Conservation (phyloP, 2,888 invertebrate genomes). For the Ectobius pallidus region DNA sequence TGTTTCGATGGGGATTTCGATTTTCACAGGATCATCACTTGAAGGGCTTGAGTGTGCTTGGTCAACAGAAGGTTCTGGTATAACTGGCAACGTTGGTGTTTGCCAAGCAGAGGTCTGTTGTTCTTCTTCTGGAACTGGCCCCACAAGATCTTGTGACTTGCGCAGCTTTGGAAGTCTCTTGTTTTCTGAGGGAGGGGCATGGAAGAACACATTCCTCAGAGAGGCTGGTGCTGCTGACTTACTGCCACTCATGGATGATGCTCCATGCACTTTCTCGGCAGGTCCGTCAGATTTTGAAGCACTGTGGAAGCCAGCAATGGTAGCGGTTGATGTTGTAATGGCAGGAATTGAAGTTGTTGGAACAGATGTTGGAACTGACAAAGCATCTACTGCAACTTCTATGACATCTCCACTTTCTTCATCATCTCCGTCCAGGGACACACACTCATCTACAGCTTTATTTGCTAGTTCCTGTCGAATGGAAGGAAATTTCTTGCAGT, state of each 20-base stretch:
- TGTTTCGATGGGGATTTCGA: conserved; percentile 23
- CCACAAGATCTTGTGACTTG: conserved; percentile 19
- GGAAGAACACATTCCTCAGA: conserved; percentile 60
- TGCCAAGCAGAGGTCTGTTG: conserved; percentile 26
- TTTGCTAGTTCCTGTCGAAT: conserved; percentile 1
- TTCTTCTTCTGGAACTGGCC: conserved; percentile 19
- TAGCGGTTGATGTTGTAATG: background rate
- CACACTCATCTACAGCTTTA: conserved; percentile 9
- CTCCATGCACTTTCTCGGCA: conserved; percentile 9
- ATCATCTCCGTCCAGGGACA: conserved; percentile 6
- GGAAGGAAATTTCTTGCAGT: background rate
- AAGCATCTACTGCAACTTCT: background rate
- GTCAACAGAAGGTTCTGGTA: conserved; percentile 39
- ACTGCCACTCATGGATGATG: background rate
- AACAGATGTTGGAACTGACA: background rate
- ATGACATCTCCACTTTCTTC: background rate
- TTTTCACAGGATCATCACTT: conserved; percentile 18
- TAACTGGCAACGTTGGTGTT: conserved; percentile 38
- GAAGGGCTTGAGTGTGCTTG: conserved; percentile 4
- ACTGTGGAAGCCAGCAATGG: conserved; percentile 4
- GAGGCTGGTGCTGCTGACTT: conserved; percentile 56
- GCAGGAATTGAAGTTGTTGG: background rate
- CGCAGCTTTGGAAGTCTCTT: conserved; percentile 37
- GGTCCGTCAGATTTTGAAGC: background rate
- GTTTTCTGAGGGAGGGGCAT: conserved; percentile 46